Evolutionary conservation across 2,888 invertebrate genomes (phyloP).

Genomic region (Pristionchus arcanus): DNA sequence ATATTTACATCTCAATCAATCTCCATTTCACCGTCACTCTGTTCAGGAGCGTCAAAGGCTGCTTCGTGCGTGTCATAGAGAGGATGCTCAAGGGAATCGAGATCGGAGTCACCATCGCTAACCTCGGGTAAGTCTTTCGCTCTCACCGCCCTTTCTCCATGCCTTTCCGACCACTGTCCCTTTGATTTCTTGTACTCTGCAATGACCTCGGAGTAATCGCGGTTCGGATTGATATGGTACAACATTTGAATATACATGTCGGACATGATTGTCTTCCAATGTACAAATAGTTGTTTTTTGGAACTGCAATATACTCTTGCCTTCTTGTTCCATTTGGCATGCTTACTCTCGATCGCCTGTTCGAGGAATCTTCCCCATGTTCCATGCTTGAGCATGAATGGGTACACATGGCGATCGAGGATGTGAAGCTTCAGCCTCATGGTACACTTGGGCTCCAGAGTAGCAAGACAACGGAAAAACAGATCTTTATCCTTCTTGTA

Average conservation of each 20-base stretch:
- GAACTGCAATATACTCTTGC: constrained; percentile 12
- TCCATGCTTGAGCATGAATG: constrained; percentile 23
- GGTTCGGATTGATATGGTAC: background rate
- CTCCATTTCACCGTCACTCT: background rate
- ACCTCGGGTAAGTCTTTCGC: background rate
- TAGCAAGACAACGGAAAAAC: background rate
- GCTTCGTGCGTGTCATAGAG: background rate
- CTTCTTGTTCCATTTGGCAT: constrained; percentile 48
- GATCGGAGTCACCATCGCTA: background rate
- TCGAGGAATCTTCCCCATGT: constrained; percentile 31
- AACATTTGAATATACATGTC: constrained; percentile 9
- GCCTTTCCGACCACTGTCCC: background rate
- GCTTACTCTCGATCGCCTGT: constrained; percentile 25
- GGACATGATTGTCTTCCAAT: constrained; percentile 12
- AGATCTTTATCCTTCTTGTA: background rate
- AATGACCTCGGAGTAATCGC: background rate
- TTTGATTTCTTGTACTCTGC: constrained; percentile 5
- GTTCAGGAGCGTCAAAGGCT: background rate
- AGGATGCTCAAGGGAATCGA: background rate
- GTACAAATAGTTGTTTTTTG: background rate
- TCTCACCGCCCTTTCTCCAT: background rate
- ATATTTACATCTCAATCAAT: background rate
- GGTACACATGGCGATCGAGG: constrained; percentile 30
- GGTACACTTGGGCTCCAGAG: background rate
- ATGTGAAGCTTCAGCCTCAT: constrained; percentile 32